Conservation (phyloP, 2,888 invertebrate species). For the Parnassius glacialis region DNA sequence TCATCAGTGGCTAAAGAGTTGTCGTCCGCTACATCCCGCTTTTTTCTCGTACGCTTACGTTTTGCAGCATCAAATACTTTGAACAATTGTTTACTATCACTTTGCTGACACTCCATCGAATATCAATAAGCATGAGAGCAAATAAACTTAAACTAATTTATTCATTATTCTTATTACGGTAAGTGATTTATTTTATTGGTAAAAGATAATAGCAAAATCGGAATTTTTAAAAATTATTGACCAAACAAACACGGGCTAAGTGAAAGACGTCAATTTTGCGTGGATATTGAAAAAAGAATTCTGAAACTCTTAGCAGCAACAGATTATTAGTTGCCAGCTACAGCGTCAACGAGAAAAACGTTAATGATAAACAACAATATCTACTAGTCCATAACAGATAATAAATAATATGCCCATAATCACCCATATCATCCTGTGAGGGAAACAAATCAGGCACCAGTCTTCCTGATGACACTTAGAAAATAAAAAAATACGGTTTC, state of each 20-base stretch:
- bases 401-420: no score
- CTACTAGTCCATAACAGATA: no score
- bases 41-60: slow-evolving; percentile 55
- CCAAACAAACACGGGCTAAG: slow-evolving; percentile 53
- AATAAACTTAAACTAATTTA: slow-evolving; percentile 43
- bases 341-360: neutral
- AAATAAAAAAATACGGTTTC: no score
- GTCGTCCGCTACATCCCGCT: slow-evolving; percentile 54
- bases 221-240: slow-evolving; percentile 48
- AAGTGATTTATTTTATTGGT: slow-evolving; percentile 33
- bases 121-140: slow-evolving; percentile 50
- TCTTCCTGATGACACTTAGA: no score
- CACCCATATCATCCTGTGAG: no score
- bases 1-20: slow-evolving; percentile 58
- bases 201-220: slow-evolving; percentile 38
- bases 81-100: slow-evolving; percentile 70
- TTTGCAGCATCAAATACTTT: slow-evolving; percentile 69
- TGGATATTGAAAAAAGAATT: slow-evolving; percentile 60
- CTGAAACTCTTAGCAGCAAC: slow-evolving; percentile 19
- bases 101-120: slow-evolving; percentile 68
- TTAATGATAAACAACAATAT: no score
- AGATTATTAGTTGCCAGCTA: slow-evolving; percentile 25
- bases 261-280: slow-evolving; percentile 47
- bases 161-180: slow-evolving; percentile 44
- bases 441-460: no score